phyloP scores from a whole-genome alignment of 2,888 invertebrate genomes.

The Gandaritis pyraliata region DNA sequence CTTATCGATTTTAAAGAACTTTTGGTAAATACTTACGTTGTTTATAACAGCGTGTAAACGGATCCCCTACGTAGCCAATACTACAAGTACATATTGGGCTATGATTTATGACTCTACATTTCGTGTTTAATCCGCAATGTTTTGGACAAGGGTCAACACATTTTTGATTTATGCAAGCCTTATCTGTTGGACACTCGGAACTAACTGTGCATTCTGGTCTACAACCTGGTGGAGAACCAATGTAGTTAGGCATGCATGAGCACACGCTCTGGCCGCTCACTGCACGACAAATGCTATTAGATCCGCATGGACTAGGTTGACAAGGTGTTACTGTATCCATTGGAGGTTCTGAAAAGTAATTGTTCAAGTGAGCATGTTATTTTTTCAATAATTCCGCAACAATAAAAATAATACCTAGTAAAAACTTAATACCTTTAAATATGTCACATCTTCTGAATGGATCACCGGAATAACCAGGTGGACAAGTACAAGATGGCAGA shows the following conservation, averaged over 20 bases:
- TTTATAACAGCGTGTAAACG: constrained; percentile 86
- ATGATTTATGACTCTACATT: constrained; percentile 90
- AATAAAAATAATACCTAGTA: neutral
- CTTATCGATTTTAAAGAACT: neutral
- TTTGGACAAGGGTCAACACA: constrained; percentile 91
- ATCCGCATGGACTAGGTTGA: constrained; percentile 89
- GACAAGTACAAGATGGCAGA: constrained; percentile 88
- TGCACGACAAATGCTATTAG: constrained; percentile 89
- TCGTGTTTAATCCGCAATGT: constrained; percentile 87
- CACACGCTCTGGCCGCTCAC: constrained; percentile 89
- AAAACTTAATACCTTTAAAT: constrained; percentile 57
- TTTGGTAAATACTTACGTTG: constrained; percentile 65
- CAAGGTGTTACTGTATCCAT: constrained; percentile 84
- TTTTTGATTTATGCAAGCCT: constrained; percentile 90
- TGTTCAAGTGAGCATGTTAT: neutral
- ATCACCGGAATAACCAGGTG: constrained; percentile 88
- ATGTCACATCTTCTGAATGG: constrained; percentile 86
- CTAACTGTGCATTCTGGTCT: constrained; percentile 91
- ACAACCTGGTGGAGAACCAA: constrained; percentile 90
- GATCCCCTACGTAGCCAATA: constrained; percentile 86
- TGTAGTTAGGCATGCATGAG: constrained; percentile 88
- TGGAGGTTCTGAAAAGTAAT: constrained; percentile 57
- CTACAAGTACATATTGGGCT: constrained; percentile 91
- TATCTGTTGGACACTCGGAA: constrained; percentile 89
- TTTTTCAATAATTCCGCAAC: neutral